Percentiles rank a stretch among this genome's conserved stretches.
Evolutionary conservation across 2,797 vertebrate genomes (phyloP).

Genomic region (Buphagus erythrorhynchus): DNA sequence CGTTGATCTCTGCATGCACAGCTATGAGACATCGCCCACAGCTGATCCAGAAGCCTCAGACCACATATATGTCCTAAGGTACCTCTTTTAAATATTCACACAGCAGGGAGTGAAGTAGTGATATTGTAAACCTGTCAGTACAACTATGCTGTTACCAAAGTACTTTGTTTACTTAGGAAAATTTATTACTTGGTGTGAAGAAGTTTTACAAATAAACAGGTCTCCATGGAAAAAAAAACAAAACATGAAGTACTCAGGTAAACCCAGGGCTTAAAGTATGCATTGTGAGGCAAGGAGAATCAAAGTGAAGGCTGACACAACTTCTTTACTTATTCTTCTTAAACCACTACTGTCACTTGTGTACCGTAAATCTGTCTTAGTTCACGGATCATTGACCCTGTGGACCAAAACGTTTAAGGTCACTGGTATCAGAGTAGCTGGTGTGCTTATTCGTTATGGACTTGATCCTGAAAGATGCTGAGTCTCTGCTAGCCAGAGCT

Average conservation of each 20-base stretch:
- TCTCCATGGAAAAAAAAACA: neutral
- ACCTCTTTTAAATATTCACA: neutral
- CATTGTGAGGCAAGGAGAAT: neutral
- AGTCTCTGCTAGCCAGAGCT: neutral
- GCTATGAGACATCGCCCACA: neutral
- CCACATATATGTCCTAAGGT: neutral
- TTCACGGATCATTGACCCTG: constrained; percentile 3
- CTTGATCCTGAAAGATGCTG: neutral
- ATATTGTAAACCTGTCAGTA: neutral
- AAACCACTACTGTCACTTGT: neutral
- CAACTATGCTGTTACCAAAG: neutral
- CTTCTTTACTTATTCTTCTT: constrained; percentile 1
- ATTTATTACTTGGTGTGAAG: neutral
- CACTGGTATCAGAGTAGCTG: neutral
- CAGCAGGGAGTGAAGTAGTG: neutral
- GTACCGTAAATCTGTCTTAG: constrained; percentile 8
- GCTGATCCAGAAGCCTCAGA: neutral
- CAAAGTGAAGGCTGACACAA: neutral
- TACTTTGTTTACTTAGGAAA: neutral
- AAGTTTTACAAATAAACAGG: neutral
- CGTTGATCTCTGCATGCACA: neutral
- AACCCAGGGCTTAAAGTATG: neutral
- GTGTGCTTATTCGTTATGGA: neutral
- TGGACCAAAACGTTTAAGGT: constrained; percentile 14
- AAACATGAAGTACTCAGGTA: neutral